Evolutionary conservation across 2,888 invertebrate genomes (phyloP).

Genomic region (Dioctria rufipes): DNA sequence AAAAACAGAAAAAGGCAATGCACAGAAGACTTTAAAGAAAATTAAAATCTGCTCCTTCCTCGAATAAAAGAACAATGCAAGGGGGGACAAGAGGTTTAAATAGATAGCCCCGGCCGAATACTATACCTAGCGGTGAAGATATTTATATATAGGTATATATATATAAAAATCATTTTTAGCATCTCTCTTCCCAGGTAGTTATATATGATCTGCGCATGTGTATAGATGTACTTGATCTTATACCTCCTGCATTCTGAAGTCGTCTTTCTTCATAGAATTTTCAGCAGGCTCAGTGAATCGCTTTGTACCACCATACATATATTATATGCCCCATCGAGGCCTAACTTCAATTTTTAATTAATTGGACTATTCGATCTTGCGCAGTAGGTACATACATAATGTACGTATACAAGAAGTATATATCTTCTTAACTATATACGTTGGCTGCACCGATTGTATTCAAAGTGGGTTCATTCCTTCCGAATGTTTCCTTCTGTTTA

Average conservation of each 20-base stretch:
- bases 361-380: conserved; percentile 54
- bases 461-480: conserved; percentile 52
- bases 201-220: neutral
- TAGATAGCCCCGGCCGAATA: conserved; percentile 42
- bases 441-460: conserved; percentile 55
- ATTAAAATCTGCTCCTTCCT: conserved; percentile 41
- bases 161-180: conserved; percentile 5
- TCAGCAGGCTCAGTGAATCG: conserved; percentile 15
- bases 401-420: neutral
- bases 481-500: conserved; percentile 6
- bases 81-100: conserved; percentile 29
- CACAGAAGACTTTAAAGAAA: conserved; percentile 47
- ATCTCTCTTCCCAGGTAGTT: neutral
- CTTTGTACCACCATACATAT: neutral
- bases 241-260: neutral
- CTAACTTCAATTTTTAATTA: conserved; percentile 59
- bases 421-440: conserved; percentile 15
- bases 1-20: conserved; percentile 13
- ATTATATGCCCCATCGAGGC: conserved; percentile 12
- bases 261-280: conserved; percentile 32
- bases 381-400: neutral
- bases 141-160: neutral
- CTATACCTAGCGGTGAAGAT: conserved; percentile 3
- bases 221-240: no score
- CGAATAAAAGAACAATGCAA: conserved; percentile 49